phyloP scores from a whole-genome alignment of 2,888 invertebrate species.

The Brenthis ino region DNA sequence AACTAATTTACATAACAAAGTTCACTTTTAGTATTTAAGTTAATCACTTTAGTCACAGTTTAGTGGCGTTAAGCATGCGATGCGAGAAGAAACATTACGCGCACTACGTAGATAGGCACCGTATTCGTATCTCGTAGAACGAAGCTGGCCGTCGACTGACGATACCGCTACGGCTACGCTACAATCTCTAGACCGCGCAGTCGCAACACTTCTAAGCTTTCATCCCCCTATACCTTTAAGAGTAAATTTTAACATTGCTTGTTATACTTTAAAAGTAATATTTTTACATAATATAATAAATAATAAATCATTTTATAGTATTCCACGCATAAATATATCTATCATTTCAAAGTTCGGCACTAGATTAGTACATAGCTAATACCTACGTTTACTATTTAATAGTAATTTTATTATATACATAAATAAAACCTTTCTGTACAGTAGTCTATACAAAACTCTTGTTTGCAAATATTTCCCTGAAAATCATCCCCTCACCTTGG shows the following conservation, averaged over 20 bases:
- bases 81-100: conserved; percentile 65
- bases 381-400: too few relatives aligned
- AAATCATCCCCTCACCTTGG: too few relatives aligned
- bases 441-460: too few relatives aligned
- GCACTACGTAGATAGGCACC: conserved; percentile 47
- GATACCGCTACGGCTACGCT: conserved; percentile 53
- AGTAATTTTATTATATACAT: too few relatives aligned
- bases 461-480: too few relatives aligned
- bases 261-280: not conserved
- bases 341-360: too few relatives aligned
- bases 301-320: too few relatives aligned
- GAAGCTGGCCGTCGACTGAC: conserved; percentile 56
- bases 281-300: not conserved
- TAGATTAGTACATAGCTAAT: too few relatives aligned
- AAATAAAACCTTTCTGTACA: too few relatives aligned
- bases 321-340: too few relatives aligned
- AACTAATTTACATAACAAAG: conserved; percentile 51
- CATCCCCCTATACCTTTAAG: conserved; percentile 41
- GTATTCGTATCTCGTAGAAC: conserved; percentile 46
- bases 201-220: conserved; percentile 54
- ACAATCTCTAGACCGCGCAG: conserved; percentile 67
- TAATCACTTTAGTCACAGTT: conserved; percentile 73
- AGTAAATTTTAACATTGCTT: conserved; percentile 5
- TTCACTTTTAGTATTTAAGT: conserved; percentile 69
- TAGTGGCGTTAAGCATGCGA: conserved; percentile 63